A percentile compares a stretch with the other conserved stretches of the same genome.
phyloP scores from a whole-genome alignment of 2,113 vertebrate genomes.

The Planiliza haematocheilus region DNA sequence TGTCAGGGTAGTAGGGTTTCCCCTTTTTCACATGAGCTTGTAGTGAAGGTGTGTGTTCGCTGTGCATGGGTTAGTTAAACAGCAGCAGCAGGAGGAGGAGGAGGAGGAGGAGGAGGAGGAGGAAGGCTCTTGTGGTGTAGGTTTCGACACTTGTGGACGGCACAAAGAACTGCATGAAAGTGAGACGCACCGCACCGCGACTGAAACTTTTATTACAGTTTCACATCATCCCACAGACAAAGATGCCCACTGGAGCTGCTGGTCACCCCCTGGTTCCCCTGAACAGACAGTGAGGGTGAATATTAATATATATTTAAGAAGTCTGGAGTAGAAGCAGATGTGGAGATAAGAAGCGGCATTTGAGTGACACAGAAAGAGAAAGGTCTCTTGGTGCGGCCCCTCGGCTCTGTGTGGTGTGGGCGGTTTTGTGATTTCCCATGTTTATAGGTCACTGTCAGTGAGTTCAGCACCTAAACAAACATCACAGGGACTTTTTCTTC shows the following conservation, averaged over 20 bases:
- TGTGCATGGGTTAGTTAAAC: slow-evolving; percentile 40
- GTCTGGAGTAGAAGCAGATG: no score
- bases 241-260: no score
- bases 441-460: slow-evolving; percentile 46
- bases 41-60: slow-evolving; percentile 11
- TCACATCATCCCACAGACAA: no score
- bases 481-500: slow-evolving; percentile 59
- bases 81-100: no score
- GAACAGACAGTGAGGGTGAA: no score
- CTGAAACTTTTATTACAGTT: slow-evolving; percentile 5
- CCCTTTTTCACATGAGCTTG: slow-evolving; percentile 36
- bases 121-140: slow-evolving; percentile 35
- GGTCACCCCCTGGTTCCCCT: no score
- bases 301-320: no score
- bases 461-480: slow-evolving; percentile 3
- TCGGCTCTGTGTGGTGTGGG: slow-evolving; percentile 25
- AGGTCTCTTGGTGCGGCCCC: slow-evolving; percentile 1
- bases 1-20: slow-evolving; percentile 61
- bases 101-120: slow-evolving; percentile 24
- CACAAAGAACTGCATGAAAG: neutral
- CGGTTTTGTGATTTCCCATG: slow-evolving; percentile 57
- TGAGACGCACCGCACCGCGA: neutral
- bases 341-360: neutral
- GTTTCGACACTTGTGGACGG: neutral
- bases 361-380: neutral